These are phyloP conservation scores for Mesopsocus fuscifrons DNA, from an alignment of 2,888 invertebrate species.

Conservation along the genomic window DNA sequence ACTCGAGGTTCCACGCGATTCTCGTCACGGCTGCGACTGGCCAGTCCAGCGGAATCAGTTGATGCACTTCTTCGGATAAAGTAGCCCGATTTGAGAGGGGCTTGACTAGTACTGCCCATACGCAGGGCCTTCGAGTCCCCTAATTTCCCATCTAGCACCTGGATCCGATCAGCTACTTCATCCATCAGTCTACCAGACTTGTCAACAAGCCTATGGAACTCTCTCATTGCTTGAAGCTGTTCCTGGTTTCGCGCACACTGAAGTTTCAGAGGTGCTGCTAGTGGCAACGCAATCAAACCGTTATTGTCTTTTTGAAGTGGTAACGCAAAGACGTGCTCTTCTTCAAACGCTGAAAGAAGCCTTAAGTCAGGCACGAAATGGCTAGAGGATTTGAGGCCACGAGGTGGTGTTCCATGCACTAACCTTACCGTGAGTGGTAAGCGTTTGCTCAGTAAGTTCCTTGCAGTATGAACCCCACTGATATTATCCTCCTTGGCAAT, in stretches of 20 bases:
- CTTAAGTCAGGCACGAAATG: constrained; percentile 73
- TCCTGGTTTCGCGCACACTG: constrained; percentile 67
- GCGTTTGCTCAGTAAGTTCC: constrained; percentile 71
- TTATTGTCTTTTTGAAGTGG: constrained; percentile 65
- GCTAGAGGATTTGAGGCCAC: constrained; percentile 60
- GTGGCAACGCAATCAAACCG: constrained; percentile 59
- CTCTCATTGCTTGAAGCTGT: constrained; percentile 42
- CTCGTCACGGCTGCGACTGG: constrained; percentile 28
- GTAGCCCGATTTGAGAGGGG: constrained; percentile 15
- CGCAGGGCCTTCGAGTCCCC: constrained; percentile 31
- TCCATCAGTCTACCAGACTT: constrained; percentile 52
- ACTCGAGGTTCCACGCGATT: constrained; percentile 38
- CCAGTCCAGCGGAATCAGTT: constrained; percentile 39
- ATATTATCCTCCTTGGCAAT: constrained; percentile 86
- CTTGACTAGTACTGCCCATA: constrained; percentile 11
- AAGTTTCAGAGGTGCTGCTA: constrained; percentile 71
- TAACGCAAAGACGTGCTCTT: constrained; percentile 67
- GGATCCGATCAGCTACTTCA: constrained; percentile 62
- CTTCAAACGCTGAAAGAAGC: constrained; percentile 65
- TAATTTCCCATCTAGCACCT: constrained; percentile 61
- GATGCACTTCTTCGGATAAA: constrained; percentile 59
- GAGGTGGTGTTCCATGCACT: constrained; percentile 75
- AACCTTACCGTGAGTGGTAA: constrained; percentile 82
- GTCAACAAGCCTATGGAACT: constrained; percentile 58
- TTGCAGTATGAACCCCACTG: constrained; percentile 82